Percentiles rank a stretch among this genome's conserved stretches.
Evolutionary conservation across 92 coral and sea anemone genomes (phyloP).

Genomic region (Micromussa lordhowensis): DNA sequence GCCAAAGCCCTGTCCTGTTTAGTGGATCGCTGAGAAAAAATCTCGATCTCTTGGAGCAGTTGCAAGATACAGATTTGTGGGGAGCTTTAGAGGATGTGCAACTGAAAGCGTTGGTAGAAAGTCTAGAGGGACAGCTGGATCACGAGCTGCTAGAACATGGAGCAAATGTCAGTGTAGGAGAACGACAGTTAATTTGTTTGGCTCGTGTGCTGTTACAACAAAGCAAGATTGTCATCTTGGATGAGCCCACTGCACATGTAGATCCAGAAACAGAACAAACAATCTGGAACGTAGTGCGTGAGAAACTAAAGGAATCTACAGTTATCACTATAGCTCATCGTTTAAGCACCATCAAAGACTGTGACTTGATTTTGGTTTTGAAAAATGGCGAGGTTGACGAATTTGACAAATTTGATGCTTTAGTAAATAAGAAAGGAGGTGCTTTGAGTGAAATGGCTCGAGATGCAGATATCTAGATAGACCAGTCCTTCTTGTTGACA

Average conservation of each 20-base stretch:
- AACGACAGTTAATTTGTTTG: slow-evolving; percentile 74
- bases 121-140: slow-evolving; percentile 63
- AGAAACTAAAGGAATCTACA: slow-evolving; percentile 14
- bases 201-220: slow-evolving; percentile 77
- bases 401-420: too few species aligned
- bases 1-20: too few species aligned
- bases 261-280: slow-evolving; percentile 75
- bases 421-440: too few species aligned
- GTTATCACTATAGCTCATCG: too few species aligned
- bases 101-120: slow-evolving; percentile 69
- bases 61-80: slow-evolving; percentile 75
- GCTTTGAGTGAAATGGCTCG: too few species aligned
- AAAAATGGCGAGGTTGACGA: too few species aligned
- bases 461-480: too few species aligned
- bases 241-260: slow-evolving; percentile 85
- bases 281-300: slow-evolving; percentile 26
- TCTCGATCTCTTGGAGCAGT: too few species aligned
- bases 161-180: slow-evolving; percentile 78
- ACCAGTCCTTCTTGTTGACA: too few species aligned
- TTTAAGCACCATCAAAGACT: too few species aligned
- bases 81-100: slow-evolving; percentile 76
- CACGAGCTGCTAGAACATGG: slow-evolving; percentile 73
- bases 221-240: slow-evolving; percentile 78
- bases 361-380: too few species aligned
- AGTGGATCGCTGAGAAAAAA: too few species aligned